phyloP scores from a whole-genome alignment of 2,888 invertebrate genomes.

The Caenorhabditis virilis region DNA sequence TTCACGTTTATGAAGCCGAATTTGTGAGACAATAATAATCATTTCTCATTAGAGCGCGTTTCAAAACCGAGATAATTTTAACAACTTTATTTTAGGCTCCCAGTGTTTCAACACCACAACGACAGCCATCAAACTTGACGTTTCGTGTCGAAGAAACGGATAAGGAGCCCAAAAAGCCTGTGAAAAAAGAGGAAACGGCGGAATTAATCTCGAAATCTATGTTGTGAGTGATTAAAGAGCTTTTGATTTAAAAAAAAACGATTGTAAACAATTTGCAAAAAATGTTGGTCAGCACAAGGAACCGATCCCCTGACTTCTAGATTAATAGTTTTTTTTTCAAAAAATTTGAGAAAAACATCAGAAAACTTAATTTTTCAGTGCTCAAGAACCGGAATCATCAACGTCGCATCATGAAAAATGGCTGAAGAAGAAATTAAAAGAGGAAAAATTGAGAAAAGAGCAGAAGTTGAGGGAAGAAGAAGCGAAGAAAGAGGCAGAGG shows the following conservation, averaged over 20 bases:
- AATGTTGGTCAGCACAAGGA: conserved; percentile 2
- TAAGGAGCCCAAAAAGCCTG: not conserved
- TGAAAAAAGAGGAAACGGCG: not conserved
- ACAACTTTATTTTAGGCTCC: not conserved
- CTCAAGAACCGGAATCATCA: conserved; percentile 1
- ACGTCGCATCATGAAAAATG: conserved; percentile 30
- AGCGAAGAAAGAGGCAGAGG: conserved; percentile 18
- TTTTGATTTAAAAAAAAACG: too few species aligned
- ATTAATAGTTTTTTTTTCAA: conserved; percentile 4
- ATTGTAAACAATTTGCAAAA: too few species aligned
- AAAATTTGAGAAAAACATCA: not conserved
- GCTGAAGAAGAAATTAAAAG: conserved; percentile 32
- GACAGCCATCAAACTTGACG: conserved; percentile 13
- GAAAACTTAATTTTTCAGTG: not conserved
- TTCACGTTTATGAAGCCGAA: too few species aligned
- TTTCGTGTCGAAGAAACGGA: conserved; percentile 20
- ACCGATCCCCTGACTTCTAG: too few species aligned
- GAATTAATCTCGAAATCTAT: conserved; percentile 9
- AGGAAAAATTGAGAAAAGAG: conserved; percentile 11
- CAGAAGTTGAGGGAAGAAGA: conserved; percentile 16
- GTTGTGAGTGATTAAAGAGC: too few species aligned
- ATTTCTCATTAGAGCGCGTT: too few species aligned
- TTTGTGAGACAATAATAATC: too few species aligned
- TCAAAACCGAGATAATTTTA: not conserved
- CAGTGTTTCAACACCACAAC: not conserved